Evolutionary conservation across 1,140 invertebrate species (phyloP).

Genomic region (Heliconius hermathena): DNA sequence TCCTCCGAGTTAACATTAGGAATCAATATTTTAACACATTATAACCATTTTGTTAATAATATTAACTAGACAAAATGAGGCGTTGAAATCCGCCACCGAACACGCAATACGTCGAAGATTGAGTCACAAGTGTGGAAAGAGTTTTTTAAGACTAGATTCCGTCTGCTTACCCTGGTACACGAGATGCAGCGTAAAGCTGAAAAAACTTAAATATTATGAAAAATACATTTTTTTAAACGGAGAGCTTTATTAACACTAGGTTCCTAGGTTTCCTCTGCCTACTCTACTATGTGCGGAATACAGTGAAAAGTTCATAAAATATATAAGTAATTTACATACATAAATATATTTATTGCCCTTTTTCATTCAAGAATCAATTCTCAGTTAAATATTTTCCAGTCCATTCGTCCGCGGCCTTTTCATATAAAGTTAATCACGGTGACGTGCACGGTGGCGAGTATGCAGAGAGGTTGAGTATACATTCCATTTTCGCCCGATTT

Average conservation of each 20-base stretch:
- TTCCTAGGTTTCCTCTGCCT: too few relatives aligned
- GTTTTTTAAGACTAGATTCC: background rate
- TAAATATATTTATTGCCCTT: background rate
- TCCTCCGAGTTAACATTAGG: too few relatives aligned
- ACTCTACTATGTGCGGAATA: background rate
- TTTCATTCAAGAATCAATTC: constrained; percentile 8
- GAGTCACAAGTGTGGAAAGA: background rate
- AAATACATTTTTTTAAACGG: too few relatives aligned
- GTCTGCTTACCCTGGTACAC: too few relatives aligned
- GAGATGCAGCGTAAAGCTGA: background rate
- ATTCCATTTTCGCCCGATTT: too few relatives aligned
- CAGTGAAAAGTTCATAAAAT: background rate
- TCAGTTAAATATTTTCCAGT: constrained; percentile 1
- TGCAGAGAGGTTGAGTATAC: too few relatives aligned
- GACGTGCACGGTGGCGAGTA: too few relatives aligned
- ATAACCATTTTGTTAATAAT: background rate
- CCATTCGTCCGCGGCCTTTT: background rate
- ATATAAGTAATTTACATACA: background rate
- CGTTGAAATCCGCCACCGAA: background rate
- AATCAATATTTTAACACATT: too few relatives aligned
- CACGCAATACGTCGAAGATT: background rate
- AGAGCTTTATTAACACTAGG: background rate
- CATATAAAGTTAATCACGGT: constrained; percentile 26
- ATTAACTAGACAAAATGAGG: background rate
- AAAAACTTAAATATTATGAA: too few relatives aligned